Evolutionary conservation across 35 echinoderm and acorn worm genomes (phyloP).

Genomic region (Chiridota heheva): DNA sequence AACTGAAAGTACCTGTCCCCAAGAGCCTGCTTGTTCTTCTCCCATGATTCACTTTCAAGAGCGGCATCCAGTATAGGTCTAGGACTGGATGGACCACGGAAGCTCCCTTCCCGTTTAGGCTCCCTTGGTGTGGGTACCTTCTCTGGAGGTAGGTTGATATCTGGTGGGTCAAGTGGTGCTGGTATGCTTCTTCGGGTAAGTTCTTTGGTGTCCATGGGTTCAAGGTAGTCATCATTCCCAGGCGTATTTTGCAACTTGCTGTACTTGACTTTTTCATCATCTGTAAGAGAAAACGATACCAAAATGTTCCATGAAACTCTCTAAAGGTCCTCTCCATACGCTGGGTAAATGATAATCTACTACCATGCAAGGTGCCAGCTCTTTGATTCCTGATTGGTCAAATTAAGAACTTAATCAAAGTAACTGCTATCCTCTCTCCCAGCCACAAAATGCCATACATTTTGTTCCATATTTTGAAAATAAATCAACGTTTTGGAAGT

Average conservation of each 20-base stretch:
- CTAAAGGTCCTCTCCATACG: not conserved
- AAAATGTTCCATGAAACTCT: not conserved
- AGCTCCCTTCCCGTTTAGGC: slow-evolving; percentile 30
- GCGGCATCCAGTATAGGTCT: slow-evolving; percentile 33
- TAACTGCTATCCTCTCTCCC: not conserved
- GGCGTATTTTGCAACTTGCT: slow-evolving; percentile 35
- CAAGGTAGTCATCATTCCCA: slow-evolving; percentile 70
- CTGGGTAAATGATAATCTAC: not conserved
- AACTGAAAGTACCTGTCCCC: slow-evolving; percentile 39
- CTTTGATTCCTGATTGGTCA: not conserved
- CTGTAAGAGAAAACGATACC: slow-evolving; percentile 29
- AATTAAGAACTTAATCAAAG: not conserved
- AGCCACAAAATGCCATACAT: not conserved
- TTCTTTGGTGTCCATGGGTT: slow-evolving; percentile 73
- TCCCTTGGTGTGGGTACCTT: slow-evolving; percentile 31
- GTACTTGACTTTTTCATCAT: slow-evolving; percentile 48
- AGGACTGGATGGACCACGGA: slow-evolving; percentile 31
- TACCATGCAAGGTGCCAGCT: not conserved
- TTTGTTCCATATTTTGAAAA: not conserved
- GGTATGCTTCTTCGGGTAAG: slow-evolving; percentile 32
- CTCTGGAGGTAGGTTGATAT: not conserved
- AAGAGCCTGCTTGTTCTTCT: slow-evolving; percentile 24
- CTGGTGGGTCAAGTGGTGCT: not conserved
- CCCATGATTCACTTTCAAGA: not conserved
- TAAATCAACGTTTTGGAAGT: too few relatives aligned